Conservation (phyloP, 2,113 vertebrate species). For the Microtus montanus region DNA sequence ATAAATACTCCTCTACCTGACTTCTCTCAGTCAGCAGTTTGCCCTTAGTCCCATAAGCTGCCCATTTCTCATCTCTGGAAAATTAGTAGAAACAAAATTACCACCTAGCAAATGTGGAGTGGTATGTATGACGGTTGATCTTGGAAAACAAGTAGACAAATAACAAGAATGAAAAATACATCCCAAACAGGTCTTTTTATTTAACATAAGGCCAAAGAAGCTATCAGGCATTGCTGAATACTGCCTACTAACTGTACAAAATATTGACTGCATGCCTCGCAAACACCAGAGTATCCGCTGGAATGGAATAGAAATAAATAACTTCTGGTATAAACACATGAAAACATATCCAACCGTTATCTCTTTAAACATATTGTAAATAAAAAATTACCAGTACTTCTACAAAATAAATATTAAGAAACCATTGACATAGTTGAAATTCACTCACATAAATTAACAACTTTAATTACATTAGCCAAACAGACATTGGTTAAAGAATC, state of each 20-base stretch:
- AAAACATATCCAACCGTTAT: slow-evolving; percentile 91
- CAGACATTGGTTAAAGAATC: slow-evolving; percentile 91
- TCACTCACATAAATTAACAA: slow-evolving; percentile 94
- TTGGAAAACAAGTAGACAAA: slow-evolving; percentile 82
- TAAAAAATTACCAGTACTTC: slow-evolving; percentile 92
- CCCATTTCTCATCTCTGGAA: slow-evolving; percentile 46
- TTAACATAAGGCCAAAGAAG: slow-evolving; percentile 87
- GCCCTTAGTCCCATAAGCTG: slow-evolving; percentile 52
- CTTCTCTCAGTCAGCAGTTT: slow-evolving; percentile 56
- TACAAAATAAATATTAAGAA: slow-evolving; percentile 94
- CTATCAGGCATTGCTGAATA: slow-evolving; percentile 89
- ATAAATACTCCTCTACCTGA: slow-evolving; percentile 5
- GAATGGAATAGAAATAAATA: slow-evolving; percentile 93
- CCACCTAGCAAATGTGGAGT: slow-evolving; percentile 78
- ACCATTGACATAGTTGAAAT: slow-evolving; percentile 93
- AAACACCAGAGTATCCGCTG: slow-evolving; percentile 90
- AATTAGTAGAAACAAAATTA: slow-evolving; percentile 78
- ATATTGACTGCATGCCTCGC: slow-evolving; percentile 90
- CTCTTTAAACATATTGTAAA: slow-evolving; percentile 92
- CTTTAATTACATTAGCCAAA: slow-evolving; percentile 92
- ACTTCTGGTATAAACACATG: slow-evolving; percentile 92
- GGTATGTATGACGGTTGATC: slow-evolving; percentile 80
- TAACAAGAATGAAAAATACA: slow-evolving; percentile 80
- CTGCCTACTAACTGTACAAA: slow-evolving; percentile 91
- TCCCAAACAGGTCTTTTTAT: slow-evolving; percentile 85